A percentile compares a stretch with the other conserved stretches of the same genome.
These are phyloP conservation scores for Calameuta idolon DNA, from an alignment of 2,888 invertebrate species.

Conservation along the genomic window DNA sequence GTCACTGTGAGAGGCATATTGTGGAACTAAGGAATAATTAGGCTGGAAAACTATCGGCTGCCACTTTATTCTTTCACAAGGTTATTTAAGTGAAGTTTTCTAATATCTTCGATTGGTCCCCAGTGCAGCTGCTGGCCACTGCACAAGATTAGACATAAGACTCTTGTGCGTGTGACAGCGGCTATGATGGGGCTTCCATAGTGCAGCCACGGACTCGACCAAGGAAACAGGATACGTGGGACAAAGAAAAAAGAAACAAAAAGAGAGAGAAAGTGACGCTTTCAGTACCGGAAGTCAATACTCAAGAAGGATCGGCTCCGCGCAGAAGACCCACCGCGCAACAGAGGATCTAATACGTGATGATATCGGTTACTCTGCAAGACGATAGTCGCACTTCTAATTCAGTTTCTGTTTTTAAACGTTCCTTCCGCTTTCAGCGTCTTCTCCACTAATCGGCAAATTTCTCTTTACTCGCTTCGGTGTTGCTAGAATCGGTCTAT, in stretches of 20 bases:
- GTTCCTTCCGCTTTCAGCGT: too few relatives aligned
- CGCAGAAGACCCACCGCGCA: slow-evolving; percentile 2
- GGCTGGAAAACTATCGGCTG: too few relatives aligned
- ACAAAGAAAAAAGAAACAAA: neutral
- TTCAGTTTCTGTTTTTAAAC: too few relatives aligned
- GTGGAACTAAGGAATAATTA: too few relatives aligned
- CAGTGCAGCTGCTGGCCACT: slow-evolving; percentile 99
- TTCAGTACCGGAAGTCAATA: neutral
- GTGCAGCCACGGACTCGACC: slow-evolving; percentile 68
- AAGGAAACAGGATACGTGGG: slow-evolving; percentile 9
- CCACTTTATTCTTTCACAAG: too few relatives aligned
- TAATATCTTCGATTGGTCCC: slow-evolving; percentile 69
- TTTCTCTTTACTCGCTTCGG: too few relatives aligned
- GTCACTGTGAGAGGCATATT: too few relatives aligned
- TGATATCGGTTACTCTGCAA: neutral
- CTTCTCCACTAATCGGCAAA: too few relatives aligned
- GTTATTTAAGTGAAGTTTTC: too few relatives aligned
- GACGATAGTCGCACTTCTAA: too few relatives aligned
- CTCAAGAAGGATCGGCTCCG: neutral
- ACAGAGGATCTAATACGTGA: neutral
- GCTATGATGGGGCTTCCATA: slow-evolving; percentile 86
- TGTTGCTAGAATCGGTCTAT: too few relatives aligned
- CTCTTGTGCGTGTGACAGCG: slow-evolving; percentile 99
- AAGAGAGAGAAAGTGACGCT: neutral
- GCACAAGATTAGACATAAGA: slow-evolving; percentile 93